Evolutionary conservation across 1,140 invertebrate species (phyloP).

Genomic region (Ips nitidus): DNA sequence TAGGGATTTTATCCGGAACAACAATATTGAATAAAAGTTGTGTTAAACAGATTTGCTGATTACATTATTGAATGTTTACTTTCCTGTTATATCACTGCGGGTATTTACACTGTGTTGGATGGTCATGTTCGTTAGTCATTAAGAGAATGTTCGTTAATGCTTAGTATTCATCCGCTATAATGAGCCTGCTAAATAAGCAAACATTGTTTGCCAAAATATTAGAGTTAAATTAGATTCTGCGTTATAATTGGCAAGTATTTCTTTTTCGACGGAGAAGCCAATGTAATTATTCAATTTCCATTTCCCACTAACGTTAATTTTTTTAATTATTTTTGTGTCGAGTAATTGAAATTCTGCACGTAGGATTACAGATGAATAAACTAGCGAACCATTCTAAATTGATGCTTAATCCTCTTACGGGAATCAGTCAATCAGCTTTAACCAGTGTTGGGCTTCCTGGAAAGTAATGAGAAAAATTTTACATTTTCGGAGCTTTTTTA

Average conservation of each 20-base stretch:
- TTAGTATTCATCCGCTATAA: background rate
- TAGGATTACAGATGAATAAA: slow-evolving; percentile 35
- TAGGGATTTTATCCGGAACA: slow-evolving; percentile 3
- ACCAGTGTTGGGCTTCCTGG: slow-evolving; percentile 21
- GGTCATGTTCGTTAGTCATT: background rate
- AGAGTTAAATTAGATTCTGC: no score
- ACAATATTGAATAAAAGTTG: slow-evolving; percentile 3
- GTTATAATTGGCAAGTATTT: no score
- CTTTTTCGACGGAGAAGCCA: no score
- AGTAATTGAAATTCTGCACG: slow-evolving; percentile 33
- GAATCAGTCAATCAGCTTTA: slow-evolving; percentile 35
- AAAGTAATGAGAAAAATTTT: slow-evolving; percentile 28
- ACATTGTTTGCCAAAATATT: no score
- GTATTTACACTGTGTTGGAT: background rate
- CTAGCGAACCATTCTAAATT: slow-evolving; percentile 35
- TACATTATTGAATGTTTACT: slow-evolving; percentile 2
- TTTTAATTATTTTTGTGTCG: slow-evolving; percentile 35
- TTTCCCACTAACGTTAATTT: slow-evolving; percentile 26
- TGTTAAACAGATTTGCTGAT: background rate
- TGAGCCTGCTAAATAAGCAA: no score
- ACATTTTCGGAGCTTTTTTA: no score
- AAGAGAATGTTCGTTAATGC: background rate
- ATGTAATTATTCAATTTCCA: slow-evolving; percentile 9
- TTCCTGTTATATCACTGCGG: background rate
- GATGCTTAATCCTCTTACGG: slow-evolving; percentile 35